Evolutionary conservation across 2,113 vertebrate genomes (phyloP), one percentile per base, ranked within the genome.

Genomic region (Scomber colias): DNA sequence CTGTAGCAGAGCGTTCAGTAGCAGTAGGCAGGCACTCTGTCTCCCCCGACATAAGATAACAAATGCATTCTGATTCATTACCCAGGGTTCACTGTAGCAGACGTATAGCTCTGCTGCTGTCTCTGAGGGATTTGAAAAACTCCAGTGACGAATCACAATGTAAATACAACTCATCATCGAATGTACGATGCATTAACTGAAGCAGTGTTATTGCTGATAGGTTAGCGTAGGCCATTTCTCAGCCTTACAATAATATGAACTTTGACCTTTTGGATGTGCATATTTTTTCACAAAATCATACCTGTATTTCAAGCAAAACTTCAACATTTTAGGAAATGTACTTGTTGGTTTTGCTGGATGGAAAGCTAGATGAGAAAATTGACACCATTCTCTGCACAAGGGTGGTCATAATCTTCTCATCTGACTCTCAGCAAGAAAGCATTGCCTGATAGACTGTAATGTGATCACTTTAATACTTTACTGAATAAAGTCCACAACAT

Each of bases 21-120:
- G 68, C 50, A 45, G 72, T 17, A 11, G 68, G 45, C 48, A 40
- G n/a, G 27, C 45, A 30, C 77, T 88, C 49, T 5, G 63, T 81
- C 83, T 77, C 66, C 27, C 45, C 31, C 35, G 67, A 79, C 72
- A 67, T 53, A 50, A 40, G 67, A 87, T 51, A 77, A 87, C 76
- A 87, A 56, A 65, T 66, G 11, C 27, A n/a, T 0, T 19, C 27
- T 79, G 71, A 83, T 83, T 57, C 21, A 84, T 88, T 61, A 61
- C 62, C 31, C 30, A 21, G 30, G 27, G 69, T 49, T 60, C 54
- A 60, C n/a, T 21, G 24, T 1, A 21, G 67, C 51, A 35, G 27
- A 55, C n/a, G 8, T 35, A 51, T 53, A 69, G 40, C 62, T 63
- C 27, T 5, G 1, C 21, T 50, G 55, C 68, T 21, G 67, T 55